Evolutionary conservation across 1,140 invertebrate genomes (phyloP), one percentile per base, ranked within the genome.

Genomic region (Aphis gossypii): DNA sequence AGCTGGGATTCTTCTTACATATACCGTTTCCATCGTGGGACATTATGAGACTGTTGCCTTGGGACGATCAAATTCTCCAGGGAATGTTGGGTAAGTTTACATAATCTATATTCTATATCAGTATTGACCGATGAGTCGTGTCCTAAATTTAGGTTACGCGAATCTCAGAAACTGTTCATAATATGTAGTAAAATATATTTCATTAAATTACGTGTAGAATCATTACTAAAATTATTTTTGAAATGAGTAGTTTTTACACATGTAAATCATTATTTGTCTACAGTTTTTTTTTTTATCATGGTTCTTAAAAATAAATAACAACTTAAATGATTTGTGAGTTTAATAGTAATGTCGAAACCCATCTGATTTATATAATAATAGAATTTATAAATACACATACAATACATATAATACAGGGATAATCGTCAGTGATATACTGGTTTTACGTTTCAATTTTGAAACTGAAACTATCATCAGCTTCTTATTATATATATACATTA

Each of bases 1-100:
- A 98, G 95, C 95, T 99, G 91, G 98, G 97, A 25, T 99, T 98
- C 95, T 99, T 99, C 95, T 95, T 98, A 68, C 98, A 99, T 95
- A 99, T 99, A 95, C 98, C 98, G 0, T 98, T 98, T 95, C 98
- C 98, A 41, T 97, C 98, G 4, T 98, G 98, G 98, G 98, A 99
- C 94, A 98, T 98, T 90, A 98, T 98, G 95, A 96, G 98, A 92
- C 95, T 98, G 25, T 97, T 98, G 94, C 98, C 98, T 7, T 98
- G 98, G 97, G 97, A 97, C 86, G 98, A 98, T 95, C 98, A 98
- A 96, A 97, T 99, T 86, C 96, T 98, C n/a, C 98, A 98, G 95
- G 98, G 98, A 94, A 97, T 98, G 96, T 95, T 98, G 56, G 97
- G 96, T 97, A 95, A 96, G 95, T 95, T 18, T n/a, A 76, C 60